Conservation (phyloP, 2,888 invertebrate species). For the Agrochola lota region DNA sequence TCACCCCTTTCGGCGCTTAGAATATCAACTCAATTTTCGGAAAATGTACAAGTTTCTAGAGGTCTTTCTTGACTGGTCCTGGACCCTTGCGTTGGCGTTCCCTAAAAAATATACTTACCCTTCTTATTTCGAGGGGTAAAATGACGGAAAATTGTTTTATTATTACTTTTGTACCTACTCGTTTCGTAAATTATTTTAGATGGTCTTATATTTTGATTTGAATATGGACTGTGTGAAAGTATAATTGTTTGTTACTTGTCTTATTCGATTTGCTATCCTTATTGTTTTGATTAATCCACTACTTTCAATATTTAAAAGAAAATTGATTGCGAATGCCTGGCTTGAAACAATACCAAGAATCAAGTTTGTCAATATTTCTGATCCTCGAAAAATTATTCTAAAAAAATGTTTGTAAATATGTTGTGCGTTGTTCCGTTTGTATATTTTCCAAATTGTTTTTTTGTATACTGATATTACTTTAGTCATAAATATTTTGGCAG, state of each 20-base stretch:
- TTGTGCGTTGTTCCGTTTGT: background rate
- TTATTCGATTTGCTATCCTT: background rate
- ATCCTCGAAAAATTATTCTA: background rate
- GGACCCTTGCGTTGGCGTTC: constrained; percentile 71
- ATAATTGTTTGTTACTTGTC: background rate
- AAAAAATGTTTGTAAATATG: background rate
- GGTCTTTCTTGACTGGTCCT: constrained; percentile 73
- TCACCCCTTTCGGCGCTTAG: constrained; percentile 48
- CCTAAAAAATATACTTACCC: constrained; percentile 80
- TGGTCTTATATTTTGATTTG: constrained; percentile 3
- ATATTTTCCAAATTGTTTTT: background rate
- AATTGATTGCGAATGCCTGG: background rate
- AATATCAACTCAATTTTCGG: constrained; percentile 29
- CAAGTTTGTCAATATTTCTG: background rate
- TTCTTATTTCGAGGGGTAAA: constrained; percentile 81
- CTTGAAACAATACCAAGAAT: background rate
- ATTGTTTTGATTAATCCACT: background rate
- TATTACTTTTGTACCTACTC: constrained; percentile 72
- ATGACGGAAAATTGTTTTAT: constrained; percentile 72
- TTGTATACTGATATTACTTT: background rate
- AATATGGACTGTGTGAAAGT: background rate
- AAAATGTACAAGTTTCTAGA: constrained; percentile 34
- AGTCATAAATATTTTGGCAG: background rate
- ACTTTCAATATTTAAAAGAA: background rate
- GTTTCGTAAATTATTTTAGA: constrained; percentile 60